phyloP scores from a whole-genome alignment of 53 echinoderm and acorn worm species.

The Holothuria scabra region DNA sequence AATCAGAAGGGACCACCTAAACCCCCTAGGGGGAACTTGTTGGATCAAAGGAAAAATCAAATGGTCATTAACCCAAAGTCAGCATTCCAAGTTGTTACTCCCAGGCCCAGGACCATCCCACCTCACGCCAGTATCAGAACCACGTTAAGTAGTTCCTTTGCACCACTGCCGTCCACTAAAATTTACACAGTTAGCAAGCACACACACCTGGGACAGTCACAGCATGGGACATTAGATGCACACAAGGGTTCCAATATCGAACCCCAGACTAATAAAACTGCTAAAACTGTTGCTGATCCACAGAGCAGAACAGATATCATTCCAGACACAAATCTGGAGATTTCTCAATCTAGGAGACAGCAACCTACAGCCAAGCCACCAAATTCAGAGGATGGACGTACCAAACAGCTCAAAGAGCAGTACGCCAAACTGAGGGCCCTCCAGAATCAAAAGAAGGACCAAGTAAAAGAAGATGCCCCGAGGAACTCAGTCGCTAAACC shows the following conservation, averaged over 20 bases:
- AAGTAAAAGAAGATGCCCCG: constrained; percentile 17
- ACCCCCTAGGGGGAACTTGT: constrained; percentile 26
- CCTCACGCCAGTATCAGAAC: constrained; percentile 19
- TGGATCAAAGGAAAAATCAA: no score
- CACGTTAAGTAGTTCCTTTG: neutral
- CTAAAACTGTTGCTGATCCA: neutral
- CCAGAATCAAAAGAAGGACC: constrained; percentile 27
- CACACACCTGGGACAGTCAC: neutral
- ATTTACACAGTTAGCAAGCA: neutral
- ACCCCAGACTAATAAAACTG: neutral
- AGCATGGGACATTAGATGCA: no score
- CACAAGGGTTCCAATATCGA: no score
- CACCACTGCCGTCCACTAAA: no score
- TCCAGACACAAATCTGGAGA: neutral
- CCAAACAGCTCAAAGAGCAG: constrained; percentile 82
- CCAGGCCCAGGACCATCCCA: constrained; percentile 26
- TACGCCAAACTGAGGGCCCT: constrained; percentile 86
- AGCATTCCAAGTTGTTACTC: constrained; percentile 42
- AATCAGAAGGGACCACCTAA: constrained; percentile 23
- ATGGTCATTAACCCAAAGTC: neutral
- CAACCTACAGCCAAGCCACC: neutral
- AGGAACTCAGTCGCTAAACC: neutral
- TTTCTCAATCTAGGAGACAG: neutral
- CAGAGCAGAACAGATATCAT: neutral
- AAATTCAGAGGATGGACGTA: constrained; percentile 16